These are phyloP conservation scores for Drosophila parabipectinata DNA, from an alignment of 1,140 invertebrate species.

Conservation along the genomic window DNA sequence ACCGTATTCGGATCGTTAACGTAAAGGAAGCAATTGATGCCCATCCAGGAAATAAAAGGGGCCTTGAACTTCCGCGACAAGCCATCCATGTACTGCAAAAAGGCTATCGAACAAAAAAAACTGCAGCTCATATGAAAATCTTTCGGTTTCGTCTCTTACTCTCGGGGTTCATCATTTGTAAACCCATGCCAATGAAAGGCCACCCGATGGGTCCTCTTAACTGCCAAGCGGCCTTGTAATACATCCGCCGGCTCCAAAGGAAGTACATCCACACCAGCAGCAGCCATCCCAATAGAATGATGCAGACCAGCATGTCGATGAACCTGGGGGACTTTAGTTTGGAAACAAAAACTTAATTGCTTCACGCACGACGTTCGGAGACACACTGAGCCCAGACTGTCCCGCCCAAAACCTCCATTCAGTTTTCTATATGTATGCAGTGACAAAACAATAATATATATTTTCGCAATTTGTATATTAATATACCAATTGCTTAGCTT, in stretches of 20 bases:
- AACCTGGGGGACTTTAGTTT: conserved; percentile 21
- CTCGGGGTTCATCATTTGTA: conserved; percentile 80
- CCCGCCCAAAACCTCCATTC: conserved; percentile 34
- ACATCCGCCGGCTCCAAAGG: conserved; percentile 71
- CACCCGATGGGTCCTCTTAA: conserved; percentile 68
- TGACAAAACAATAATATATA: neutral
- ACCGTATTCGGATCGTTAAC: conserved; percentile 76
- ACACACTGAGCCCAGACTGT: conserved; percentile 37
- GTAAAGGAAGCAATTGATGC: conserved; percentile 74
- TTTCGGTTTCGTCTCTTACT: conserved; percentile 44
- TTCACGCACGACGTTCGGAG: conserved; percentile 30
- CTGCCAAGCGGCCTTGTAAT: conserved; percentile 66
- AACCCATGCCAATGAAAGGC: conserved; percentile 72
- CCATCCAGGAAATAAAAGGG: conserved; percentile 82
- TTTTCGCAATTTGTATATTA: neutral
- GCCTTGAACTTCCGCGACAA: conserved; percentile 61
- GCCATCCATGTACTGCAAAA: conserved; percentile 67
- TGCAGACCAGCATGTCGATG: conserved; percentile 69
- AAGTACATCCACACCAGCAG: conserved; percentile 68
- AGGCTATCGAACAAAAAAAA: conserved; percentile 43
- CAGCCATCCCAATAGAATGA: conserved; percentile 55
- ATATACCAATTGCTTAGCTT: neutral
- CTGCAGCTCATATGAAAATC: conserved; percentile 1
- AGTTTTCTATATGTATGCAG: conserved; percentile 50
- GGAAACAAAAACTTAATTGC: conserved; percentile 35